Base-by-base conservation (phyloP, 1,140 invertebrate species). In the Hirudo medicinalis region DNA sequence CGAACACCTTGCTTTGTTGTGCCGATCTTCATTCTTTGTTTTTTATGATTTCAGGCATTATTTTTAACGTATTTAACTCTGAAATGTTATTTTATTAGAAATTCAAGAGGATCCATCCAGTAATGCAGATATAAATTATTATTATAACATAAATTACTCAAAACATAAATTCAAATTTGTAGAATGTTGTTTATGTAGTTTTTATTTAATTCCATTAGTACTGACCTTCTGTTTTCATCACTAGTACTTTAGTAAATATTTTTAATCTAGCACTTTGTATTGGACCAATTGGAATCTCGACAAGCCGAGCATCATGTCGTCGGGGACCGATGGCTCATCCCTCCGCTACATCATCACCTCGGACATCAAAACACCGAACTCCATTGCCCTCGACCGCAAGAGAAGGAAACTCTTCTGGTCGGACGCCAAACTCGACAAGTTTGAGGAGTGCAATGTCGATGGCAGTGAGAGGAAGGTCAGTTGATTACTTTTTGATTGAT, bases 351-450 rank as follows among this genome's bases (percentile, higher is more conserved):
- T 99, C 27, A 89, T 99, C 0, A 90, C 92, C n/a, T 90, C 89
- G 76, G 90, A 96, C 73, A 84, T 99, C 0, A 91, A 92, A 0
- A 94, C 97, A 78, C 95, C 96, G 0, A 97, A 93, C 78, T 95
- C 95, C 49, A 83, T 99, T 29, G 90, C 94, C 0, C 93, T 99
- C 69, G 96, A 99, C 83, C 97, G 95, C 78, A 91, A 94, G 25
- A 94, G 97, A 22, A 85, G 88, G 54, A 94, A 92, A 85, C 80
- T 99, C 0, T 99, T 98, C 78, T 99, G 96, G 95, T 96, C 94
- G 0, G 96, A 99, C 82, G 95, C 95, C 0, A 91, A 96, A 0
- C 83, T 91, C 71, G 94, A 99, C 79, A 97, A 97, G 80, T 98
- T 99, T 74, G 96, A 99, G 84, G 82, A 94, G 36, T 90, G 91